Percentiles rank a stretch among this genome's conserved stretches.
These are phyloP conservation scores for Danio kyathit DNA, from an alignment of 2,797 vertebrate genomes.

Conservation along the genomic window DNA sequence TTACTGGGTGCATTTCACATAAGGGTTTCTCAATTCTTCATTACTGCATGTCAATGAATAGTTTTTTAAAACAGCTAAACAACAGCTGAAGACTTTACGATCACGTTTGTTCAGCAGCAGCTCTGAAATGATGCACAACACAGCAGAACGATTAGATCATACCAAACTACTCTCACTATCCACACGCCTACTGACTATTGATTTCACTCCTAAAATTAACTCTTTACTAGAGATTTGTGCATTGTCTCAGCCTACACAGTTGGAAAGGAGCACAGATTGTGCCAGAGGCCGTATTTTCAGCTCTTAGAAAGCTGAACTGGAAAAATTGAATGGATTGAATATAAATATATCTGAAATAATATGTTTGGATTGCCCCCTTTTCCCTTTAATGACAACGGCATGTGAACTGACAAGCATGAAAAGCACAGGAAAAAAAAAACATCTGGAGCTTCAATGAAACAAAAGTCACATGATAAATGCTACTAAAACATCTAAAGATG, in stretches of 20 bases:
- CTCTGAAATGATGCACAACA: background rate
- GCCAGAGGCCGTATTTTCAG: conserved; percentile 7
- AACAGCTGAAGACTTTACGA: too few relatives aligned
- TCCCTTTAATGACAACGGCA: background rate
- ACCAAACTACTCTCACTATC: conserved; percentile 31
- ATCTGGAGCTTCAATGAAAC: background rate
- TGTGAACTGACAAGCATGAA: background rate
- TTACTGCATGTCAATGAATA: too few relatives aligned
- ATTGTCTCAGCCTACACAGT: conserved; percentile 50
- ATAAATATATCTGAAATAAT: background rate
- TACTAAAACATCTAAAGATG: too few relatives aligned
- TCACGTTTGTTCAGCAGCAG: background rate
- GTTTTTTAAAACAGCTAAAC: too few relatives aligned
- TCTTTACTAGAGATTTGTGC: conserved; percentile 55
- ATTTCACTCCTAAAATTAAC: conserved; percentile 58
- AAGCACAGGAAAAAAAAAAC: background rate
- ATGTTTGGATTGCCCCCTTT: background rate
- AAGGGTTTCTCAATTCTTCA: too few relatives aligned
- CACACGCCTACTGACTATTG: conserved; percentile 55
- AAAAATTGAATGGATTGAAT: conserved; percentile 1
- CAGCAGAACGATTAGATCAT: conserved; percentile 23
- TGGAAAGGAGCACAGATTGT: conserved; percentile 5
- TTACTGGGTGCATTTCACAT: too few relatives aligned
- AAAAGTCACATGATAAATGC: background rate
- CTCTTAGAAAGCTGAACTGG: background rate